Percentiles rank a stretch among this genome's conserved stretches.
Evolutionary conservation across 2,888 invertebrate species (phyloP).

Genomic region (Hipparchia semele): DNA sequence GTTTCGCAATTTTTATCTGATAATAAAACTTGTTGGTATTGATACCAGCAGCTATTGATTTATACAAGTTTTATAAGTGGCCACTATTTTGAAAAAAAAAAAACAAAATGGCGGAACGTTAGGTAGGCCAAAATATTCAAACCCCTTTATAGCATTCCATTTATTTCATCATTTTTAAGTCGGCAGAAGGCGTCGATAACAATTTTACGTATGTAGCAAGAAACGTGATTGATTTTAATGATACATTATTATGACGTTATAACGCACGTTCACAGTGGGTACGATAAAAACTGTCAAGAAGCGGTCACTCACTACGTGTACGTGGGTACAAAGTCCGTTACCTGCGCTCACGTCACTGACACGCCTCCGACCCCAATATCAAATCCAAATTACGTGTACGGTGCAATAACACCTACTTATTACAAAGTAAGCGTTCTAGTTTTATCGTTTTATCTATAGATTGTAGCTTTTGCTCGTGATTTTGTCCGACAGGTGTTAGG

Average conservation of each 20-base stretch:
- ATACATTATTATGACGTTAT: neutral
- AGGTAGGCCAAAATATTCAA: too few relatives aligned
- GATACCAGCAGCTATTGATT: too few relatives aligned
- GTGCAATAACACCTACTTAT: neutral
- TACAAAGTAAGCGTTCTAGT: neutral
- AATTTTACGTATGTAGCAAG: neutral
- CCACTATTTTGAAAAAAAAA: too few relatives aligned
- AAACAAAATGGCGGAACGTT: too few relatives aligned
- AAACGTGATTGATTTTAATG: conserved; percentile 5
- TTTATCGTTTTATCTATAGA: too few relatives aligned
- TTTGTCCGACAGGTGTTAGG: too few relatives aligned
- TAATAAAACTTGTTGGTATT: too few relatives aligned
- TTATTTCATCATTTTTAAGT: neutral
- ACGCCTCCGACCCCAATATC: conserved; percentile 26
- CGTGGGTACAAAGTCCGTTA: conserved; percentile 1
- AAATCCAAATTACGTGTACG: conserved; percentile 1
- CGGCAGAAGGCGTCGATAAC: neutral
- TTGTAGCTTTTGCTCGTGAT: too few relatives aligned
- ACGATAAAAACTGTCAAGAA: conserved; percentile 12
- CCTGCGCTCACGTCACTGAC: conserved; percentile 23
- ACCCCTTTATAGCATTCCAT: neutral
- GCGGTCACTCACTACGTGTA: neutral
- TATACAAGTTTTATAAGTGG: too few relatives aligned
- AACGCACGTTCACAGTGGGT: conserved; percentile 1
- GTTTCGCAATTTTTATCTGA: too few relatives aligned